Conservation (phyloP, 2,797 vertebrate genomes). For the Eutrigla gurnardus region DNA sequence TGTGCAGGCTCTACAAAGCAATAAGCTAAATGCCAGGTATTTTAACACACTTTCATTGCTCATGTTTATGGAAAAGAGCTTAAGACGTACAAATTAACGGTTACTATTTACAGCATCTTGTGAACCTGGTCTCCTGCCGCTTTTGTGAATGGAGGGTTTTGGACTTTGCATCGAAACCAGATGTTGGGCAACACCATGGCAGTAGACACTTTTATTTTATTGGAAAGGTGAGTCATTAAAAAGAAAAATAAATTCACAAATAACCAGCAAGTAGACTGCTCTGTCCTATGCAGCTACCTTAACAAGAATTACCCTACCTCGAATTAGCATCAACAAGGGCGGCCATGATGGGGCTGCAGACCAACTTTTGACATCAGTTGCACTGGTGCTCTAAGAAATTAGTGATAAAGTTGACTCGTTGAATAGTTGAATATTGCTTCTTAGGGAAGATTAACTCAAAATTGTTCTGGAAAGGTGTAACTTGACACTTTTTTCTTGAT, state of each 20-base stretch:
- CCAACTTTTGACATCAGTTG: too few species aligned
- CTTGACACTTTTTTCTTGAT: background rate
- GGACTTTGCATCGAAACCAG: slow-evolving; percentile 84
- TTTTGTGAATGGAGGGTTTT: slow-evolving; percentile 77
- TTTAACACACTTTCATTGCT: slow-evolving; percentile 77
- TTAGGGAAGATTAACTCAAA: background rate
- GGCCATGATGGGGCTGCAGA: background rate
- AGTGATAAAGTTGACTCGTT: background rate
- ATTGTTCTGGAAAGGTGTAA: background rate
- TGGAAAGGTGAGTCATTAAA: slow-evolving; percentile 84
- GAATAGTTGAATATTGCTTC: background rate
- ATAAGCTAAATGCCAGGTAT: slow-evolving; percentile 65
- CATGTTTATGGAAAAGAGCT: slow-evolving; percentile 82
- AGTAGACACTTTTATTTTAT: slow-evolving; percentile 77
- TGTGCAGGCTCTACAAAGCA: slow-evolving; percentile 32
- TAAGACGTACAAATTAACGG: slow-evolving; percentile 88
- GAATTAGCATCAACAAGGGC: slow-evolving; percentile 38
- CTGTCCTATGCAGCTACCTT: slow-evolving; percentile 53
- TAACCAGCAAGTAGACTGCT: slow-evolving; percentile 75
- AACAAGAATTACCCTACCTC: slow-evolving; percentile 19
- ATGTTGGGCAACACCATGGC: slow-evolving; percentile 75
- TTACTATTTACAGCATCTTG: slow-evolving; percentile 82
- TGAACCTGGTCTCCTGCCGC: slow-evolving; percentile 82
- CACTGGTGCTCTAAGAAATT: too few species aligned
- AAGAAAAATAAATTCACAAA: slow-evolving; percentile 83